Percentiles rank a stretch among this genome's conserved stretches.
Conservation (phyloP, 2,797 vertebrate species). For the Microcaecilia unicolor region DNA sequence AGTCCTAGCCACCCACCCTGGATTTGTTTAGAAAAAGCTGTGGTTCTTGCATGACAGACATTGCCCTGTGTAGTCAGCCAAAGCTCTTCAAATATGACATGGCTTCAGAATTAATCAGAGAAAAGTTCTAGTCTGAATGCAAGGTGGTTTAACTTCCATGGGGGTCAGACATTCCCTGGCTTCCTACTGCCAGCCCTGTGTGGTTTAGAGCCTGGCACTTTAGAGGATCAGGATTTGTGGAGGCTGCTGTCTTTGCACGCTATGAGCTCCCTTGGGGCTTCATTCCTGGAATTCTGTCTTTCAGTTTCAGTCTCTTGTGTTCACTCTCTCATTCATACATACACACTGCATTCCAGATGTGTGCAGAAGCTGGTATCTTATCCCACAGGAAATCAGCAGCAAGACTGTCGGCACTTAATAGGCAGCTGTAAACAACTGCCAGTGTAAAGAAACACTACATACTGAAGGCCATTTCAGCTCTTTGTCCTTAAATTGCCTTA, state of each 20-base stretch:
- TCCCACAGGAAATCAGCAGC: neutral
- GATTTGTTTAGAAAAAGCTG: too few relatives aligned
- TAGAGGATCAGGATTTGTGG: rapidly evolving
- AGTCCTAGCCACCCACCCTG: too few relatives aligned
- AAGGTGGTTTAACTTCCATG: neutral
- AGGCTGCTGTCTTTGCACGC: neutral
- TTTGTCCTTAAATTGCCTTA: too few relatives aligned
- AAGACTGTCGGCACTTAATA: too few relatives aligned
- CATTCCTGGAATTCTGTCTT: neutral
- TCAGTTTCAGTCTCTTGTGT: too few relatives aligned
- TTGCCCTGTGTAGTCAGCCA: too few relatives aligned
- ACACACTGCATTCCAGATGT: neutral
- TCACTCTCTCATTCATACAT: rapidly evolving
- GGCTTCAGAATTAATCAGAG: too few relatives aligned
- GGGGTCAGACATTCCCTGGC: neutral
- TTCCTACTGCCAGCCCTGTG: neutral
- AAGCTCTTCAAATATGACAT: too few relatives aligned
- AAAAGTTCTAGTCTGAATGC: neutral
- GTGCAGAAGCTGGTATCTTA: neutral
- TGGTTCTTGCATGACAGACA: too few relatives aligned
- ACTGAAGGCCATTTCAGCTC: too few relatives aligned
- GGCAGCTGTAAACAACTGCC: too few relatives aligned
- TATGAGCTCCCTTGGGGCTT: neutral
- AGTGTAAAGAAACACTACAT: too few relatives aligned
- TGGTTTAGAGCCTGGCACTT: neutral